Evolutionary conservation across 2,113 vertebrate species (phyloP).

Genomic region (Equus quagga): DNA sequence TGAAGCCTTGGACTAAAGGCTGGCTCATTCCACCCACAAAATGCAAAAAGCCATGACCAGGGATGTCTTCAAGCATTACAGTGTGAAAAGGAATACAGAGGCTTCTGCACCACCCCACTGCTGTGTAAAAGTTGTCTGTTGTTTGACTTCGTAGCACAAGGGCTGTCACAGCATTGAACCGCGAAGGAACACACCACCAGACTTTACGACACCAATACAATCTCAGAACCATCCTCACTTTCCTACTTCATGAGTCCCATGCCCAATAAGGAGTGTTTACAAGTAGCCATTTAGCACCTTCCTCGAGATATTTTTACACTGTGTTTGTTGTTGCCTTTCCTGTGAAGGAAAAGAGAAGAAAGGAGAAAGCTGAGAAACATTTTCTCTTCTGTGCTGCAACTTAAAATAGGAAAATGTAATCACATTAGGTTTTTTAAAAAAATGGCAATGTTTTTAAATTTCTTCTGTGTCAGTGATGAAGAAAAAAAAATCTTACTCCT

Average conservation of each 20-base stretch:
- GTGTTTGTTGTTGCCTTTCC: neutral
- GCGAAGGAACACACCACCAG: neutral
- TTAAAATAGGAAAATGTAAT: conserved; percentile 67
- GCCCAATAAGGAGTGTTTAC: conserved; percentile 59
- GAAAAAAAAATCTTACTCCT: conserved; percentile 79
- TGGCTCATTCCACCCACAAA: neutral
- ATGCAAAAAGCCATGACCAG: neutral
- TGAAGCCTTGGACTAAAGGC: neutral
- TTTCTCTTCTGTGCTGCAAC: conserved; percentile 36
- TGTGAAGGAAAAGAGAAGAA: conserved; percentile 51
- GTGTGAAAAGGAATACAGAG: neutral
- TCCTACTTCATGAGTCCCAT: neutral
- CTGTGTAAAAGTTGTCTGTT: neutral
- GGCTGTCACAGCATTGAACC: neutral
- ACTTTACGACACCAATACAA: neutral
- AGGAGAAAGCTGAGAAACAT: neutral
- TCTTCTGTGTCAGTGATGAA: conserved; percentile 73
- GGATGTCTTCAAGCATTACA: neutral
- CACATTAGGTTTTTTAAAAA: conserved; percentile 35
- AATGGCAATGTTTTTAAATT: conserved; percentile 73
- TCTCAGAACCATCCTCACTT: neutral
- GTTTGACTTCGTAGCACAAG: conserved; percentile 9
- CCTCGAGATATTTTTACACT: conserved; percentile 43
- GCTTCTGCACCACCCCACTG: neutral
- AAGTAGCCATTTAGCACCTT: conserved; percentile 60